Evolutionary conservation across 2,113 vertebrate species (phyloP).

Genomic region (Oenanthe melanoleuca): DNA sequence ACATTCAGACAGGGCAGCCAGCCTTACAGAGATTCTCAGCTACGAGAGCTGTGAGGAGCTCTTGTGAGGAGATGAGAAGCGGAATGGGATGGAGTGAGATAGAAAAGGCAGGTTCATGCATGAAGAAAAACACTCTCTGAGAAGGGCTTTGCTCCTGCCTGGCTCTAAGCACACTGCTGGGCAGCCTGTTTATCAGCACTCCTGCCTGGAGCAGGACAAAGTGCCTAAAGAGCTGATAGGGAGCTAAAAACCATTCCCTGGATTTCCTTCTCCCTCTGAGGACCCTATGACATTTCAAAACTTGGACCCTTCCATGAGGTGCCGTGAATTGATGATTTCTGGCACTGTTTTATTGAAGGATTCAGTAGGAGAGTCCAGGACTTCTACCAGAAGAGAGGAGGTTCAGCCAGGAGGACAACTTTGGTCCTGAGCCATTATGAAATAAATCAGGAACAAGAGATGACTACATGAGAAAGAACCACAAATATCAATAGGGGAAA

Average conservation of each 20-base stretch:
- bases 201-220: neutral
- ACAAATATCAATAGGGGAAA: neutral
- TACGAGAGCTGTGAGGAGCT: neutral
- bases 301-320: neutral
- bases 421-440: neutral
- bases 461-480: neutral
- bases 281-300: neutral
- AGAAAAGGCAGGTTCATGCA: neutral
- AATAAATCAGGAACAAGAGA: neutral
- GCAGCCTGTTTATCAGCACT: neutral
- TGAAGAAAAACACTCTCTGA: neutral
- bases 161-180: neutral
- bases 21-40: neutral
- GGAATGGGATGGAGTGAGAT: neutral
- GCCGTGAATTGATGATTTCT: neutral
- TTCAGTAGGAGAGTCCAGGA: neutral
- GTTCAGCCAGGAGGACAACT: neutral
- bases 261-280: neutral
- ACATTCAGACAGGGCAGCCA: fast-evolving
- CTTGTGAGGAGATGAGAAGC: neutral
- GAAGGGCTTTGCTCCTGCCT: neutral
- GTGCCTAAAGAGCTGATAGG: neutral
- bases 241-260: neutral
- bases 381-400: neutral
- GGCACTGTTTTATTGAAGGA: neutral